Evolutionary conservation across 2,113 vertebrate genomes (phyloP), one percentile per base, ranked within the genome.

Genomic region (Indicator indicator): DNA sequence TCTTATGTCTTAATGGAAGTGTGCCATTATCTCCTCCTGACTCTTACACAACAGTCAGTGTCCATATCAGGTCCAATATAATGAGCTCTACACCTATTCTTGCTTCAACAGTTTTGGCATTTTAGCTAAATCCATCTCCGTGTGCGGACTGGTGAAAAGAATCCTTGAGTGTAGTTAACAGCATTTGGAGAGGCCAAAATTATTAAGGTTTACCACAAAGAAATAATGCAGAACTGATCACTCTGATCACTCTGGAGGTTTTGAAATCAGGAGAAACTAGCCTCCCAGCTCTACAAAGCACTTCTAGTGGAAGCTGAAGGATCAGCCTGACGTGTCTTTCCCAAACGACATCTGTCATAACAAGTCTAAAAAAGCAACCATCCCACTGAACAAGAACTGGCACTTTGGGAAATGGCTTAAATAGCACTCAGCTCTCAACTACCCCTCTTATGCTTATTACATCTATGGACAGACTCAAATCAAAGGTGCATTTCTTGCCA

Each of bases 291-390:
- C 81, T 81, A 94, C 76, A 94, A 96, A 97, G 76, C 84, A 75
- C 70, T 93, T 95, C 91, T 88, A 87, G 83, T 78, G 76, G 86
- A 96, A 95, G 88, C 62, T 83, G 78, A 93, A 95, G 56, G 86
- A 95, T 96, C 95, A 94, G 94, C 91, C 94, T 97, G 96, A 97
- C 77, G 58, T 93, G 21, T 78, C 93, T 96, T 94, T 97, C 88
- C 96, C 93, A 94, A 97, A 88, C 84, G 96, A 94, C 95, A 97
- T 93, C 94, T 97, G 96, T 97, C 96, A 97, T 80, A 97, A 95
- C 71, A 96, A 74, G 89, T 91, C 96, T 95, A 85, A 97, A 98
- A 97, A 97, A 86, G 94, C 84, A 96, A 96, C 82, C 93, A 97
- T 88, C 71, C 94, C 95, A 96, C 96, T 96, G 97, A 96, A 96